These are phyloP conservation scores for Mylabris sibirica DNA, from an alignment of 2,888 invertebrate species.

Conservation along the genomic window DNA sequence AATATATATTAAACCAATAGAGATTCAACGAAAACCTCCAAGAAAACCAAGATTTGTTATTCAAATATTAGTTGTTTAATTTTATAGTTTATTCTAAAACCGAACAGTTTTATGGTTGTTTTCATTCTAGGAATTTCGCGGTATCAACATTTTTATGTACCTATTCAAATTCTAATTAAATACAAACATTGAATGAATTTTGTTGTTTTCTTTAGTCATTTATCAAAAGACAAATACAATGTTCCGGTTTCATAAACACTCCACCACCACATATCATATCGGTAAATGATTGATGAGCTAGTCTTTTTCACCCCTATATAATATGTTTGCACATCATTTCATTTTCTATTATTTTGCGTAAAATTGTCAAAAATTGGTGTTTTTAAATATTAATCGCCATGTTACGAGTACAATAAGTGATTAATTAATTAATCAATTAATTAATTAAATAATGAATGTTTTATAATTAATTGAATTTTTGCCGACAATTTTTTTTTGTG, in stretches of 20 bases:
- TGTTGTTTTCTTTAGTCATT: neutral
- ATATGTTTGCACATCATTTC: neutral
- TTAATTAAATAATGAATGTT: too few relatives aligned
- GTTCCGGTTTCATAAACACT: neutral
- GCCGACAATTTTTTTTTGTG: too few relatives aligned
- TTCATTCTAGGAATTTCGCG: too few relatives aligned
- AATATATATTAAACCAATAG: too few relatives aligned
- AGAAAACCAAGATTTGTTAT: too few relatives aligned
- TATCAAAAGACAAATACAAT: slow-evolving; percentile 16
- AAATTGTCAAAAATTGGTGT: neutral
- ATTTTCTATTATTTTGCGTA: neutral
- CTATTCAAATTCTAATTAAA: too few relatives aligned
- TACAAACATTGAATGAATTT: neutral
- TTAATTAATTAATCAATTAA: too few relatives aligned
- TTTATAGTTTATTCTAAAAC: neutral
- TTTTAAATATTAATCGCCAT: neutral
- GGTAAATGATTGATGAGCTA: neutral
- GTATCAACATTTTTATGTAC: too few relatives aligned
- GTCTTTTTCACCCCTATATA: neutral
- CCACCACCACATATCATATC: neutral
- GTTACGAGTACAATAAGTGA: neutral
- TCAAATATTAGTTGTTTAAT: too few relatives aligned
- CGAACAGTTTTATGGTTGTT: neutral
- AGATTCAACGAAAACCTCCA: too few relatives aligned
- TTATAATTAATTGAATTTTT: too few relatives aligned